Conservation (phyloP, 64 coral and sea anemone species). For the Trachythela sp. region DNA sequence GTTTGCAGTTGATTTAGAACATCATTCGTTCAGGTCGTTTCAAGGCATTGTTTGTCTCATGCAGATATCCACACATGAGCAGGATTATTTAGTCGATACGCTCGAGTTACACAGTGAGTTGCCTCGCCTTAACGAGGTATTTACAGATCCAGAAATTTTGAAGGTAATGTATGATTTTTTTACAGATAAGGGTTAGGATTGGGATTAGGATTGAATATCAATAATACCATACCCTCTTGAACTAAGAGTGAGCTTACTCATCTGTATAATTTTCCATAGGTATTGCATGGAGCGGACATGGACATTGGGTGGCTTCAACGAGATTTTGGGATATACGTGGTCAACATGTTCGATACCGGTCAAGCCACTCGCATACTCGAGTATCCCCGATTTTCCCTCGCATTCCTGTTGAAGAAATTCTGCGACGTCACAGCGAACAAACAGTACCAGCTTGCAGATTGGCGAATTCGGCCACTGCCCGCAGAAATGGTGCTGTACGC, state of each 20-base stretch:
- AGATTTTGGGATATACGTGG: constrained; percentile 96
- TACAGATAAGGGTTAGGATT: too few relatives aligned
- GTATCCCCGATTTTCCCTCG: constrained; percentile 62
- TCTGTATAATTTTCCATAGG: neutral
- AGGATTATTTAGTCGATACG: constrained; percentile 82
- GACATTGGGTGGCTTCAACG: constrained; percentile 89
- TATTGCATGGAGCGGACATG: constrained; percentile 88
- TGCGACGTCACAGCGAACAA: constrained; percentile 85
- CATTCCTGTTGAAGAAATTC: constrained; percentile 77
- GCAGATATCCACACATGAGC: constrained; percentile 93
- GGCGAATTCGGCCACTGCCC: constrained; percentile 87
- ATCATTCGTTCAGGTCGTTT: constrained; percentile 90
- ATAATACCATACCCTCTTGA: too few relatives aligned
- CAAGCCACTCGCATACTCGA: constrained; percentile 75
- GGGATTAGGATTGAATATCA: too few relatives aligned
- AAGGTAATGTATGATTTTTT: constrained; percentile 82
- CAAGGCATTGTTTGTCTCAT: constrained; percentile 90
- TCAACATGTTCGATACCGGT: constrained; percentile 99
- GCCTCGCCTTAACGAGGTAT: constrained; percentile 71
- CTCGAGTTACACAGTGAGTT: constrained; percentile 76
- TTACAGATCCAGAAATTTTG: constrained; percentile 78
- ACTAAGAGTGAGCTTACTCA: too few relatives aligned
- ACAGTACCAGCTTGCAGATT: constrained; percentile 94
- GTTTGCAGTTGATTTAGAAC: constrained; percentile 93
- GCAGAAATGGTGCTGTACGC: constrained; percentile 81